Conservation (phyloP, 2,113 vertebrate genomes). For the Mesitornis unicolor region DNA sequence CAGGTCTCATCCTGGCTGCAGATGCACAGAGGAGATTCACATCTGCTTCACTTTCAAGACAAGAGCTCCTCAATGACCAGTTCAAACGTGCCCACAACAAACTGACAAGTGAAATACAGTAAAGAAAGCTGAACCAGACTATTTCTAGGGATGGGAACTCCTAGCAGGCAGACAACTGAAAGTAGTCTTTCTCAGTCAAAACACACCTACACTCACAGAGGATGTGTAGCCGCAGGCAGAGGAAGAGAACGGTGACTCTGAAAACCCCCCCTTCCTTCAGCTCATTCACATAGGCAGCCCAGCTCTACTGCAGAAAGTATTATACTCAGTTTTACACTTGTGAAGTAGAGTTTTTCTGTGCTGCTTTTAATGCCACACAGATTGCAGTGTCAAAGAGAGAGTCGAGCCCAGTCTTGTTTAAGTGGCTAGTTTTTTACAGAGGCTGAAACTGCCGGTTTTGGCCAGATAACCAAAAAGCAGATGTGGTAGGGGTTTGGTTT, state of each 20-base stretch:
- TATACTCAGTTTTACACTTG: accelerated
- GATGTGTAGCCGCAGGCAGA: neutral
- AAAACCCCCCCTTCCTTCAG: accelerated
- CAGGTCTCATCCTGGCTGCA: neutral
- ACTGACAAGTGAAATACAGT: neutral
- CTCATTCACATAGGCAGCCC: neutral
- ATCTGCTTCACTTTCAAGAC: neutral
- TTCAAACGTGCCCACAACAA: neutral
- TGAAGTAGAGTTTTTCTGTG: accelerated
- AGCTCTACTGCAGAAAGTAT: neutral
- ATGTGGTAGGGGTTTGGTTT: neutral
- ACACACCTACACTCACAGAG: accelerated
- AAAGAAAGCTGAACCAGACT: neutral
- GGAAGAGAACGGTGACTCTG: neutral
- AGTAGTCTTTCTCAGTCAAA: neutral
- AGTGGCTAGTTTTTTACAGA: neutral
- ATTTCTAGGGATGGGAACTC: neutral
- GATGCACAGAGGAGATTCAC: neutral
- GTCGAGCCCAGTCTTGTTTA: neutral
- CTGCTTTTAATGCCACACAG: neutral
- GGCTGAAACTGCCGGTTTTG: neutral
- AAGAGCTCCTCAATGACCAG: neutral
- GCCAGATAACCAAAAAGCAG: neutral
- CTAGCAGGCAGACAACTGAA: neutral
- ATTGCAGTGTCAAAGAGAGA: neutral